Base-by-base conservation (phyloP, 1,140 invertebrate genomes). In the Triops cancriformis region DNA sequence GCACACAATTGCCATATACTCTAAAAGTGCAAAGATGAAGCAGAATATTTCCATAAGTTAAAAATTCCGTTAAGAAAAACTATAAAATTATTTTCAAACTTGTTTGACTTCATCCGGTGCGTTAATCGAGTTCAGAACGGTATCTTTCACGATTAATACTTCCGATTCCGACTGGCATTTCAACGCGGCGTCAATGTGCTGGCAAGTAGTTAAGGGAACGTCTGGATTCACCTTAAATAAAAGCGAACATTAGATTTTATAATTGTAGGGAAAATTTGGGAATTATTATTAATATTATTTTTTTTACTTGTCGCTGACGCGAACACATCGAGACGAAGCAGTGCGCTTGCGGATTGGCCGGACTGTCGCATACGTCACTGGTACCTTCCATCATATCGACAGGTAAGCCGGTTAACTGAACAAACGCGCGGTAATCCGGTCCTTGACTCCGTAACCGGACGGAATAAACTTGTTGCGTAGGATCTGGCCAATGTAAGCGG, bases 371-470 rank as follows among this genome's bases (percentile, higher is more conserved):
- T 73, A 83, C 85, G 18, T 86, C 85, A 73, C 86, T 86, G 31
- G 87, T 84, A 9, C 84, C 83, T 80, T 86, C 85, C 12, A 85
- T 82, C 78, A 85, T 75, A 84, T 83, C 45, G 85, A 82, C 76
- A 85, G 85, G 18, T 73, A 74, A n/a, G 84, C 88, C 78, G 1
- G 91, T 90, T 12, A 93, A 83, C 82, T 92, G 91, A 9, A 93
- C 92, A 85, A 94, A 93, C 10, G 90, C 91, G 79, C 92, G 83
- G 82, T 90, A 89, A 80, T 92, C 91, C 10, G 90, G 90, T 1
- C 90, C 90, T 81, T 89, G 88, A 80, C 91, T 90, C 45, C 89
- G 83, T 3, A 91, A 86, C 81, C 90, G 83, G 1, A 93, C 91
- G 12, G 91, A 93, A 81, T 88, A 93, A 31, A 92, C 86, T 83